These are phyloP conservation scores for Buathra laborator DNA, from an alignment of 2,888 invertebrate genomes.

Conservation along the genomic window DNA sequence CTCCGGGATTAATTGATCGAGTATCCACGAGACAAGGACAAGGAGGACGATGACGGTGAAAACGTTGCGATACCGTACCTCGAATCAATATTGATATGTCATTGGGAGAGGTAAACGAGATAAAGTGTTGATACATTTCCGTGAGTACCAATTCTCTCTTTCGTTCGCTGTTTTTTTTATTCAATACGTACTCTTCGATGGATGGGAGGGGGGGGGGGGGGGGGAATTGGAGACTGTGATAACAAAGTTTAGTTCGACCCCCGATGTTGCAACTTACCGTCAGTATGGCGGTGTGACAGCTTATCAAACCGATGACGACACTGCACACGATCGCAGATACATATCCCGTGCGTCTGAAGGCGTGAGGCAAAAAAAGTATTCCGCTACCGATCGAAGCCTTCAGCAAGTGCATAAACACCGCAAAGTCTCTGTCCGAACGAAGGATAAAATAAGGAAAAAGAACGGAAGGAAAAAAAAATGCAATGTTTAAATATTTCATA, in stretches of 20 bases:
- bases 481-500: conserved; percentile 68
- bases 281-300: conserved; percentile 96
- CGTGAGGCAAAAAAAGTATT: conserved; percentile 95
- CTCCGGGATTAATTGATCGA: conserved; percentile 1
- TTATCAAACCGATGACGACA: conserved; percentile 92
- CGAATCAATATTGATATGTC: conserved; percentile 56
- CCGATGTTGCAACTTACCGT: conserved; percentile 88
- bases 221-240: background rate
- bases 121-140: conserved; percentile 39
- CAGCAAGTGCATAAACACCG: conserved; percentile 94
- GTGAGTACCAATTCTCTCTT: background rate
- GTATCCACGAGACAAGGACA: background rate
- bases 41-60: background rate
- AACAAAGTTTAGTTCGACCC: background rate
- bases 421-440: conserved; percentile 88
- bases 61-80: background rate
- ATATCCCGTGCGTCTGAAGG: conserved; percentile 93
- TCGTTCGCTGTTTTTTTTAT: background rate
- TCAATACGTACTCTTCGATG: background rate
- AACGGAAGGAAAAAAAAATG: conserved; percentile 30
- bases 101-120: conserved; percentile 42
- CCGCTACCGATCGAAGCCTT: conserved; percentile 97
- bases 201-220: background rate
- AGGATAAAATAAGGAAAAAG: conserved; percentile 35
- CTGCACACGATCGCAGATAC: conserved; percentile 91